phyloP scores from a whole-genome alignment of 2,888 invertebrate genomes.

The Parnassius smintheus region DNA sequence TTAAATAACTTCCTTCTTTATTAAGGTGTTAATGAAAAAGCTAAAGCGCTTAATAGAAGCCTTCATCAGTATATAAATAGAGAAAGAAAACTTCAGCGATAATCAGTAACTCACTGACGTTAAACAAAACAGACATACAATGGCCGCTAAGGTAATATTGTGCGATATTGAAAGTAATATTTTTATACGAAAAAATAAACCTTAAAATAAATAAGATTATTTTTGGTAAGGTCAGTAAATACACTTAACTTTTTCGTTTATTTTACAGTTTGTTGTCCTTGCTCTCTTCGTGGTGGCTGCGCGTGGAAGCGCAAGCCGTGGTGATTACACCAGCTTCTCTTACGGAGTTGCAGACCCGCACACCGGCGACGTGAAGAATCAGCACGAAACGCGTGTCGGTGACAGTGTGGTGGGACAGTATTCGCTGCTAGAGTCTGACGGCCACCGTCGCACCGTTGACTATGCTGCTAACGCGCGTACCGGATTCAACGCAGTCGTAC shows the following conservation, averaged over 20 bases:
- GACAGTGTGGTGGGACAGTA: conserved; percentile 82
- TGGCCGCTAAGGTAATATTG: conserved; percentile 28
- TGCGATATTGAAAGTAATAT: not conserved
- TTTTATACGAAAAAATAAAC: no score
- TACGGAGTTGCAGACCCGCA: conserved; percentile 74
- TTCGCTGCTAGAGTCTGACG: conserved; percentile 81
- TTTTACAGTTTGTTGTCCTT: conserved; percentile 66
- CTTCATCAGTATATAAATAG: conserved; percentile 21
- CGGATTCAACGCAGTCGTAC: conserved; percentile 81
- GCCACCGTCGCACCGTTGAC: conserved; percentile 83
- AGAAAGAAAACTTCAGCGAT: conserved; percentile 22
- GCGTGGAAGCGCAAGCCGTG: conserved; percentile 61
- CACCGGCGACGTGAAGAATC: conserved; percentile 77
- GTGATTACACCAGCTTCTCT: conserved; percentile 71
- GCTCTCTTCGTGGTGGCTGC: conserved; percentile 71
- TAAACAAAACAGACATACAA: conserved; percentile 26
- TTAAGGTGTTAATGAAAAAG: conserved; percentile 1
- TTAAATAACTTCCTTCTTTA: conserved; percentile 15
- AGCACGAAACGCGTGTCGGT: conserved; percentile 84
- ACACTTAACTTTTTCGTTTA: not conserved
- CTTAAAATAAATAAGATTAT: no score
- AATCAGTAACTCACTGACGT: conserved; percentile 25
- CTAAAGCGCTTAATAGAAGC: conserved; percentile 9
- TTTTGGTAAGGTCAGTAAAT: no score
- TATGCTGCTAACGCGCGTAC: conserved; percentile 79